Percentiles rank a stretch among this genome's conserved stretches.
These are phyloP conservation scores for Cettia cetti DNA, from an alignment of 2,113 vertebrate genomes.

Conservation along the genomic window DNA sequence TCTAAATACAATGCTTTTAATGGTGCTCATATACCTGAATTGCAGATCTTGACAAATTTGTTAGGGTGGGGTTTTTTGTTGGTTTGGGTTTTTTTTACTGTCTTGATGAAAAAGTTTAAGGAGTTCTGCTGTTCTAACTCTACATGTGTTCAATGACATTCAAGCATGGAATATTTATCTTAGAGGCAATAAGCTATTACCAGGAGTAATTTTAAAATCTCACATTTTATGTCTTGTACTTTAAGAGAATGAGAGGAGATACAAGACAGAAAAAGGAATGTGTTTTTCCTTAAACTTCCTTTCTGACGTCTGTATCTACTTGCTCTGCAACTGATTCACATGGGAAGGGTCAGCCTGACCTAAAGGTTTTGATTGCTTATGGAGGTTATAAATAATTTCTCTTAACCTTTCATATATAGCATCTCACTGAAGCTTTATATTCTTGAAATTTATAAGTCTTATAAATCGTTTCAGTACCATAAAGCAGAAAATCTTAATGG, in stretches of 20 bases:
- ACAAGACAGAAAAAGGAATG: background rate
- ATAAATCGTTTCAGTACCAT: background rate
- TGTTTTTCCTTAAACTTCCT: background rate
- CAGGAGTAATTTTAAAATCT: background rate
- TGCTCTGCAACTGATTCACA: background rate
- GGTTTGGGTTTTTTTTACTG: background rate
- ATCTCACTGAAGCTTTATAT: background rate
- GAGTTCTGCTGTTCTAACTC: background rate
- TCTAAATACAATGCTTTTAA: background rate
- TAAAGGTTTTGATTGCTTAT: background rate
- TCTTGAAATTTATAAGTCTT: background rate
- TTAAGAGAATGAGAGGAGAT: background rate
- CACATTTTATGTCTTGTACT: background rate
- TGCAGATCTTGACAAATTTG: background rate
- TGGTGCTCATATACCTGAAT: background rate
- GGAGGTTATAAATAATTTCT: background rate
- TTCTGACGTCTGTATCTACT: background rate
- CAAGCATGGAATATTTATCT: background rate
- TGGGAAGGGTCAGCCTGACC: background rate
- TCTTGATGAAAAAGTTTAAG: background rate
- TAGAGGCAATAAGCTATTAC: background rate
- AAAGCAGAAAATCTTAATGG: background rate
- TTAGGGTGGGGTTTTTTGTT: background rate
- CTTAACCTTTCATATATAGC: background rate
- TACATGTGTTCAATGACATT: background rate